Evolutionary conservation across 2,797 vertebrate species (phyloP), one percentile per base, ranked within the genome.

Genomic region (Pangasius larnaudii): DNA sequence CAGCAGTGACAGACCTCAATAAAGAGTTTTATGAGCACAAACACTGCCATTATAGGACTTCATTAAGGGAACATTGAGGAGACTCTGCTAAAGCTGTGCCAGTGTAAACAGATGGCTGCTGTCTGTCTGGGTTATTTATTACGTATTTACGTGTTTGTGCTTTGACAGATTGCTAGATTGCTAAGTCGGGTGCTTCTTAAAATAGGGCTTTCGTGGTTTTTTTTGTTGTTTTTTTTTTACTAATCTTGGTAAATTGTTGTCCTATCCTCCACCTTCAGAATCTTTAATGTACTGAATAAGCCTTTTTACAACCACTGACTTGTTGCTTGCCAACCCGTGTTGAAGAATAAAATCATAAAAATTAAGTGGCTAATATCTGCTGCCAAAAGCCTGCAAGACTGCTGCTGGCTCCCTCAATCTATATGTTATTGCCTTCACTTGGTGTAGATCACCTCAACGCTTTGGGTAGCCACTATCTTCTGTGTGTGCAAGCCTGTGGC

Each of bases 51-150:
- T 85, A 90, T 88, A 85, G 58, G 86, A 85, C 87, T 88, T 91
- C 89, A 91, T 90, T 90, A 91, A 90, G 59, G 67, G 84, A 86
- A 87, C 89, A 59, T 42, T 33, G 81, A 83, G 80, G 85, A 86
- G 86, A 63, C 86, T 91, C 82, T 77, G 83, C 84, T 91, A 87
- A 65, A 67, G 24, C 86, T 88, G 74, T 85, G 69, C 63, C 89
- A 88, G 88, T 86, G 33, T 86, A 90, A 91, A 90, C 91, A 91
- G 91, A 91, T 91, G 91, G 88, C 85, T 90, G 78, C 86, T 88
- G 89, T 90, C 89, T 88, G 86, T 88, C 88, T 89, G 85, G 46
- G 51, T 85, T 88, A 87, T 91, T 88, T 86, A 88, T 89, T 86
- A 75, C 80, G 56, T 65, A 89, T 89, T 90, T 88, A 89, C 84